These are phyloP conservation scores for Liopterus haemorrhoidalis DNA, from an alignment of 2,888 invertebrate genomes.

Conservation along the genomic window DNA sequence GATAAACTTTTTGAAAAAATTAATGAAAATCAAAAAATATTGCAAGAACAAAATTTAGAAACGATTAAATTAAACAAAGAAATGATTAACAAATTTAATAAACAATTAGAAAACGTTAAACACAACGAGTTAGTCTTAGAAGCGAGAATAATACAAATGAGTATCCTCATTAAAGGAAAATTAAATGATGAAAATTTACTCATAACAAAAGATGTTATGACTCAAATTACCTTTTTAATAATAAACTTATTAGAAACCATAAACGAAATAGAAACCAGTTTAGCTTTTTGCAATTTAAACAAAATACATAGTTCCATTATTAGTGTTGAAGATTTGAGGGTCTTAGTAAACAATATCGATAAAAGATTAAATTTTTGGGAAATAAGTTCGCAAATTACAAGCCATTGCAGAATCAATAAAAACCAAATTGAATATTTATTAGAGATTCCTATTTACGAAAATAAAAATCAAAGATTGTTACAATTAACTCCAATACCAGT, in stretches of 20 bases:
- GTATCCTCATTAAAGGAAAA: neutral
- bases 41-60: conserved; percentile 1
- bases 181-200: neutral
- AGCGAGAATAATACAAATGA: neutral
- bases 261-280: conserved; percentile 1
- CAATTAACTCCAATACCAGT: conserved; percentile 4
- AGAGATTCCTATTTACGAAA: neutral
- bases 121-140: conserved; percentile 1
- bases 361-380: neutral
- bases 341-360: neutral
- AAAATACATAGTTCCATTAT: conserved; percentile 4
- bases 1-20: conserved; percentile 1
- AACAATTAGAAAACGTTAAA: neutral
- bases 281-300: conserved; percentile 1
- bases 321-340: neutral
- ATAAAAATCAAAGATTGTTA: neutral
- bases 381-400: neutral
- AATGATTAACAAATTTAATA: conserved; percentile 4
- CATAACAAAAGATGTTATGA: neutral
- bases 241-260: neutral
- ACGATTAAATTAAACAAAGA: neutral
- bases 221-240: neutral
- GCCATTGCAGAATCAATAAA: neutral
- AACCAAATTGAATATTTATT: neutral
- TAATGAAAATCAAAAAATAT: conserved; percentile 2